A percentile compares a stretch with the other conserved stretches of the same genome.
Evolutionary conservation across 2,797 vertebrate genomes (phyloP).

Genomic region (Apogon talboti): DNA sequence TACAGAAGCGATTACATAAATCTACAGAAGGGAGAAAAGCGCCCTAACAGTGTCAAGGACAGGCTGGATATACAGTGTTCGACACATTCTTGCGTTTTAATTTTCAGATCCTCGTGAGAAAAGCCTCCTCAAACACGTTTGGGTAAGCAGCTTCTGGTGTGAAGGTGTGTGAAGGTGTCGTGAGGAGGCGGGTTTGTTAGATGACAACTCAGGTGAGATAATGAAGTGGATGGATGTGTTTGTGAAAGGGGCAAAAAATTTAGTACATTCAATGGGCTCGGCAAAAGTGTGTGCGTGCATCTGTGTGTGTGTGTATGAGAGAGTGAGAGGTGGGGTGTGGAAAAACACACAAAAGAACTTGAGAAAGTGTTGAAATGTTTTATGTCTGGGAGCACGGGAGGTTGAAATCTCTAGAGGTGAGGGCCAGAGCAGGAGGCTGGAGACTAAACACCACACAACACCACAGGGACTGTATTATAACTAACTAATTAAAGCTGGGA

Average conservation of each 20-base stretch:
- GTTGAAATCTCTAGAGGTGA: conserved; percentile 72
- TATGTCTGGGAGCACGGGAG: conserved; percentile 74
- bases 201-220: conserved; percentile 3
- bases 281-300: conserved; percentile 33
- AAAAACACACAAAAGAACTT: conserved; percentile 78
- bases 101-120: conserved; percentile 29
- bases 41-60: conserved; percentile 60
- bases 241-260: conserved; percentile 29
- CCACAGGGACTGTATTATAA: conserved; percentile 63
- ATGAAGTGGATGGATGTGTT: conserved; percentile 23
- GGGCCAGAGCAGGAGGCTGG: conserved; percentile 60
- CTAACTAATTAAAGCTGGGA: conserved; percentile 62
- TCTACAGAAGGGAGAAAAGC: conserved; percentile 40
- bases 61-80: conserved; percentile 37
- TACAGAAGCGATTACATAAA: conserved; percentile 67
- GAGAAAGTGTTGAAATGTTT: conserved; percentile 84
- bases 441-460: conserved; percentile 68
- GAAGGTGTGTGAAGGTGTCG: no score
- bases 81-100: conserved; percentile 40
- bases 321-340: conserved; percentile 55
- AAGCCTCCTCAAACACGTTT: conserved; percentile 30
- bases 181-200: conserved; percentile 30
- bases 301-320: conserved; percentile 14
- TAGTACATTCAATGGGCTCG: conserved; percentile 34
- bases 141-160: conserved; percentile 24